phyloP scores from a whole-genome alignment of 2,113 vertebrate species.

The Coracopsis vasa region DNA sequence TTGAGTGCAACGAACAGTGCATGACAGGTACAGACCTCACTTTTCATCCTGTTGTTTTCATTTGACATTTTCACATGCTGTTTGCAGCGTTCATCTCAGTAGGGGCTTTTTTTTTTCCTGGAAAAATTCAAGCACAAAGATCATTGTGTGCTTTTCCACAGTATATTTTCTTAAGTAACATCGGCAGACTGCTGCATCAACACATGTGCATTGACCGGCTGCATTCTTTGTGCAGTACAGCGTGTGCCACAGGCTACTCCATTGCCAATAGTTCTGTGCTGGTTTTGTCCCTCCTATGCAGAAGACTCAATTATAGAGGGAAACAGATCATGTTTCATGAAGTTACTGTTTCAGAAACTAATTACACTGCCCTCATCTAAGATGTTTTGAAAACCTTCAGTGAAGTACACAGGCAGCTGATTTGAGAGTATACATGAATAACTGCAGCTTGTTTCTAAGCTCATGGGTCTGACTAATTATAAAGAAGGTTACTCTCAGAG shows the following conservation, averaged over 20 bases:
- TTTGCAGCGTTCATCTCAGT: neutral
- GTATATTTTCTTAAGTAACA: neutral
- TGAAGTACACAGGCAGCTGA: neutral
- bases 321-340: neutral
- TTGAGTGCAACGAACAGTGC: neutral
- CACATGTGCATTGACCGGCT: neutral
- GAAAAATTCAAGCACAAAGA: neutral
- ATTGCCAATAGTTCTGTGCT: neutral
- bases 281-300: neutral
- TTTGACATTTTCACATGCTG: neutral
- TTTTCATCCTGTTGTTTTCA: neutral
- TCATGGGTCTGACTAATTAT: neutral
- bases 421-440: neutral
- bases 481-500: neutral
- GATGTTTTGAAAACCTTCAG: neutral
- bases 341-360: neutral
- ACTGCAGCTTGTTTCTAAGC: neutral
- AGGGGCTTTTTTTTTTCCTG: neutral
- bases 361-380: neutral
- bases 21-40: neutral
- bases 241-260: neutral
- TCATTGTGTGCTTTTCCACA: neutral
- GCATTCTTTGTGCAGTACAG: neutral
- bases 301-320: neutral
- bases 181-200: neutral